phyloP scores from a whole-genome alignment of 1,140 invertebrate genomes.

The Formica exsecta region DNA sequence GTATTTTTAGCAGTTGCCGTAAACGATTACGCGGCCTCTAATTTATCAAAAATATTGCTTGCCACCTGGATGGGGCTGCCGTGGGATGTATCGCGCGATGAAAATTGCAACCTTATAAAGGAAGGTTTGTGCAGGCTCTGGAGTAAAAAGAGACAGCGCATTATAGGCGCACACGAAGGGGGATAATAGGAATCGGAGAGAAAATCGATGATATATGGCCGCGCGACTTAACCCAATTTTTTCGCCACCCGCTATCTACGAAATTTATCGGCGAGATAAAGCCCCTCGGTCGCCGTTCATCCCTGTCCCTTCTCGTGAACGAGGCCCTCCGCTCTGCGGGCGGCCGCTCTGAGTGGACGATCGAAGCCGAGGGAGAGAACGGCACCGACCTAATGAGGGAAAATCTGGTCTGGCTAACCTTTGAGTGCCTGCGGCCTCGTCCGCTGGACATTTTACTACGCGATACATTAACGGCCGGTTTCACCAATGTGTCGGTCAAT shows the following conservation, averaged over 20 bases:
- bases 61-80: not conserved
- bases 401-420: constrained; percentile 63
- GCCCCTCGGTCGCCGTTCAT: constrained; percentile 23
- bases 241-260: constrained; percentile 75
- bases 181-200: constrained; percentile 48
- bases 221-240: constrained; percentile 80
- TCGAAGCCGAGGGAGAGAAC: constrained; percentile 33
- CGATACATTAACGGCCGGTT: constrained; percentile 53
- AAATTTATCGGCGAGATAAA: constrained; percentile 80
- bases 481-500: constrained; percentile 21
- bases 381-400: constrained; percentile 54
- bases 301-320: constrained; percentile 12
- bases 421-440: constrained; percentile 54
- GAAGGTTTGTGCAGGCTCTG: not conserved
- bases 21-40: constrained; percentile 41
- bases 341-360: constrained; percentile 45
- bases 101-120: constrained; percentile 29
- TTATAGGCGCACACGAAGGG: not conserved
- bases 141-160: constrained; percentile 7
- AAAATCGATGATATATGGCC: constrained; percentile 77
- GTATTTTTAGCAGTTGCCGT: constrained; percentile 1
- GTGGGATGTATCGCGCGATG: constrained; percentile 20
- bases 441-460: constrained; percentile 40
- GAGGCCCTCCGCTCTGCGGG: constrained; percentile 26
- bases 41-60: constrained; percentile 55